Evolutionary conservation across 2,113 vertebrate genomes (phyloP), one percentile per base, ranked within the genome.

Genomic region (Myrmophylax atrothorax): DNA sequence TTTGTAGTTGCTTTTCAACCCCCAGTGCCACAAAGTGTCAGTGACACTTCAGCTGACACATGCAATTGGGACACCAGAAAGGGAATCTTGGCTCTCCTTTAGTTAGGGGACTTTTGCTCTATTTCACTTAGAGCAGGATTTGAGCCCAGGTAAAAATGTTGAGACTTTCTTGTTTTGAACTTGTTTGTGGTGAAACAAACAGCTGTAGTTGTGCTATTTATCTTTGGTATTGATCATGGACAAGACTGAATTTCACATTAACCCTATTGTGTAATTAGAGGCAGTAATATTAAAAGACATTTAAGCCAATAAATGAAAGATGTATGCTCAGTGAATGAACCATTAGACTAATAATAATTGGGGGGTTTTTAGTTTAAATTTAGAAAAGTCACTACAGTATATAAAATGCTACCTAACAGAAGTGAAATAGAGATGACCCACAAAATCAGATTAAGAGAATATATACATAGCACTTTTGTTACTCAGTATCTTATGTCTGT

Each of bases 91-190:
- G 33, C 44, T 90, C 19, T 79, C 59, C 35, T 68, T 84, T 46
- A 47, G 3, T 78, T 63, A 56, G 31, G 29, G 63, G 64, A 74
- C 72, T 88, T 95, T 59, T 81, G 56, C 64, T 93, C 88, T 84
- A 28, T 93, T 92, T 92, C 62, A 75, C 25, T 78, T 35, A 60
- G 74, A 68, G 37, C 44, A 56, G 38, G n/a, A 68, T 84, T 96
- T 97, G n/a, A 86, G 56, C 88, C 60, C 53, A 72, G 56, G 60
- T 68, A 37, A 90, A 90, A 90, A 78, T 84, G 82, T 75, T 76
- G n/a, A 76, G 75, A 64, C 35, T 49, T 74, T 91, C 49, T 69
- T 90, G 52, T 72, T 86, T 86, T 72, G 69, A 81, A 92, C 84
- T 72, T 29, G 6, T 44, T 83, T 33, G 47, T 91, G 80, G 33